Evolutionary conservation across 2,113 vertebrate genomes (phyloP).

Genomic region (Scomber colias): DNA sequence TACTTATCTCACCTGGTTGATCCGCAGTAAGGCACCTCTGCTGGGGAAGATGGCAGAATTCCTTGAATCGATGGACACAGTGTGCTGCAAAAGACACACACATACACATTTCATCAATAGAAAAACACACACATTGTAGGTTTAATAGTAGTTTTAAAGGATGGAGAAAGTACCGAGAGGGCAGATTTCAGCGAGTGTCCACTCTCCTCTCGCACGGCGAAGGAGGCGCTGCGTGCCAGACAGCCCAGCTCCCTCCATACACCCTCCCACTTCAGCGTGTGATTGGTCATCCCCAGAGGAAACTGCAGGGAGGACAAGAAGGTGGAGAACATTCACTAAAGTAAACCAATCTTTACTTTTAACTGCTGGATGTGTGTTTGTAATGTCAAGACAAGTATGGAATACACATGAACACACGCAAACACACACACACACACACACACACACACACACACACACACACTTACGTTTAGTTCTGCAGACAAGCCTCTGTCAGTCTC

Average conservation of each 20-base stretch:
- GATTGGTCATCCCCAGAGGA: slow-evolving; percentile 91
- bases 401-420: not conserved
- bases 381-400: not conserved
- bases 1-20: slow-evolving; percentile 89
- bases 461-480: slow-evolving; percentile 90
- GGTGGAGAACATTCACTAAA: not conserved
- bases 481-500: slow-evolving; percentile 95
- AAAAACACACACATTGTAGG: too few species aligned
- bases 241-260: slow-evolving; percentile 97
- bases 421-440: not conserved
- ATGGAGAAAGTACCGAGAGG: slow-evolving; percentile 85
- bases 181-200: slow-evolving; percentile 97
- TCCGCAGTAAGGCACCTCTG: slow-evolving; percentile 92
- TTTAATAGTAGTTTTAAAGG: not conserved
- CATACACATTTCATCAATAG: not conserved
- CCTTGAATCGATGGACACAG: slow-evolving; percentile 93
- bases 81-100: slow-evolving; percentile 85
- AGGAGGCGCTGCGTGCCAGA: slow-evolving; percentile 93
- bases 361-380: too few species aligned
- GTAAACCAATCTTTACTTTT: too few species aligned
- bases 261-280: slow-evolving; percentile 95
- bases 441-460: not conserved
- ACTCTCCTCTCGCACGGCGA: slow-evolving; percentile 94
- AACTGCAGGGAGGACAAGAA: slow-evolving; percentile 82
- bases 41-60: slow-evolving; percentile 94